phyloP scores from a whole-genome alignment of 64 coral and sea anemone species.

The Porites lutea region DNA sequence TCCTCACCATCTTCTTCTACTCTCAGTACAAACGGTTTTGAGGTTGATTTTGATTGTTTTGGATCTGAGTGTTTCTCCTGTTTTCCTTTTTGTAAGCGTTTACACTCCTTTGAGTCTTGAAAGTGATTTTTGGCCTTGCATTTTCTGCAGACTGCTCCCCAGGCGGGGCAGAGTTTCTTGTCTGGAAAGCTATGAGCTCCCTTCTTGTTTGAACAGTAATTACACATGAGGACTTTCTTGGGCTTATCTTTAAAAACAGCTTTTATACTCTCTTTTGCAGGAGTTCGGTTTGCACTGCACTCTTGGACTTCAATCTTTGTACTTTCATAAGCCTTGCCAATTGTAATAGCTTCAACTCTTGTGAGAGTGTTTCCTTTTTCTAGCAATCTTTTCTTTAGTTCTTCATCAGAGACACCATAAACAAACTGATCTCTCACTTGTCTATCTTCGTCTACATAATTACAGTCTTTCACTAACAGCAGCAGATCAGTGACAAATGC shows the following conservation, averaged over 20 bases:
- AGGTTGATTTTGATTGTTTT: too few species aligned
- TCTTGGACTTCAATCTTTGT: neutral
- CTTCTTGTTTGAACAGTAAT: neutral
- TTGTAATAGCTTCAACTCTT: conserved; percentile 6
- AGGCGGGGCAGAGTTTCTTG: too few species aligned
- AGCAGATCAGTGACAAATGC: too few species aligned
- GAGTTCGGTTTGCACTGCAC: neutral
- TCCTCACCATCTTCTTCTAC: too few species aligned
- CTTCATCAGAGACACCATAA: neutral
- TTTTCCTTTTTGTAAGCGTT: too few species aligned
- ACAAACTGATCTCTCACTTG: conserved; percentile 17
- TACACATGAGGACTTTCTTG: neutral
- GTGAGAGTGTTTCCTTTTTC: conserved; percentile 14
- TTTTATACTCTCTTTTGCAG: neutral
- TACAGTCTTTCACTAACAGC: conserved; percentile 29
- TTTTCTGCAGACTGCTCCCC: too few species aligned
- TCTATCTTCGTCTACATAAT: conserved; percentile 28
- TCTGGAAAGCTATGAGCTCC: too few species aligned
- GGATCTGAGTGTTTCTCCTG: too few species aligned
- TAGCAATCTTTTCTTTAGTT: neutral
- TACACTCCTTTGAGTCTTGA: too few species aligned
- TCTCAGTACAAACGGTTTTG: too few species aligned
- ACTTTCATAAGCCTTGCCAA: conserved; percentile 3
- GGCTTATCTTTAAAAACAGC: neutral
- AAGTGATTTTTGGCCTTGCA: too few species aligned